Conservation (phyloP, 2,113 vertebrate species). For the Microcebus lehilahytsara region DNA sequence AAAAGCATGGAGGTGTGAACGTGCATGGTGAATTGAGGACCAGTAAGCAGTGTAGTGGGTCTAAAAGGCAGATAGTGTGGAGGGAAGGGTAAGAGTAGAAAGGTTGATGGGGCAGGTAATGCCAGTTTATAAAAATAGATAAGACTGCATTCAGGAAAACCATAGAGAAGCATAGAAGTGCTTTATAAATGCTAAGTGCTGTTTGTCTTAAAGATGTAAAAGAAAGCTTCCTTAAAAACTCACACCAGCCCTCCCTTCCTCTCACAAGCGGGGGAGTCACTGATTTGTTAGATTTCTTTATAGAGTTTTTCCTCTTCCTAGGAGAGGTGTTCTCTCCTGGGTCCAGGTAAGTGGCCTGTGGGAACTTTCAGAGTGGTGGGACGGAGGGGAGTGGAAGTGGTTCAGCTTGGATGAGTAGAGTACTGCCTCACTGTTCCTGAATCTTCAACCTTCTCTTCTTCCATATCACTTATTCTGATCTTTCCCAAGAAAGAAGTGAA, state of each 20-base stretch:
- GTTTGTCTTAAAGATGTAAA: neutral
- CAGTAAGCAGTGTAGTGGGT: neutral
- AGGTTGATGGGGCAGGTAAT: neutral
- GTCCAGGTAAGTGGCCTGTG: neutral
- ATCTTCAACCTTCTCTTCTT: neutral
- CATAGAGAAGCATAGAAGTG: neutral
- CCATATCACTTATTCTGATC: neutral
- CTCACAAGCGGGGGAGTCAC: neutral
- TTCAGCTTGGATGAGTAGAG: neutral
- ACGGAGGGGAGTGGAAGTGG: neutral
- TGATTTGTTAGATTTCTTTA: constrained; percentile 11
- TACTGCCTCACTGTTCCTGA: neutral
- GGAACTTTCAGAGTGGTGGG: neutral
- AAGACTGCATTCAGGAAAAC: neutral
- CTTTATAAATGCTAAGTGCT: neutral
- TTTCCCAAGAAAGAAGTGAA: constrained; percentile 12
- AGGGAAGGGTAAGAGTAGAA: neutral
- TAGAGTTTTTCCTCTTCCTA: neutral
- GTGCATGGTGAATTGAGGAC: neutral
- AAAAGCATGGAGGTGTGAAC: neutral
- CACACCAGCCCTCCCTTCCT: neutral
- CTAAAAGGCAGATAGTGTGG: neutral
- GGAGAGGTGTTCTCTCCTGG: neutral
- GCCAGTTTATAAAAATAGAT: neutral
- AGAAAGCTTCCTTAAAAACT: neutral